Evolutionary conservation across 2,888 invertebrate genomes (phyloP).

Genomic region (Blera fallax): DNA sequence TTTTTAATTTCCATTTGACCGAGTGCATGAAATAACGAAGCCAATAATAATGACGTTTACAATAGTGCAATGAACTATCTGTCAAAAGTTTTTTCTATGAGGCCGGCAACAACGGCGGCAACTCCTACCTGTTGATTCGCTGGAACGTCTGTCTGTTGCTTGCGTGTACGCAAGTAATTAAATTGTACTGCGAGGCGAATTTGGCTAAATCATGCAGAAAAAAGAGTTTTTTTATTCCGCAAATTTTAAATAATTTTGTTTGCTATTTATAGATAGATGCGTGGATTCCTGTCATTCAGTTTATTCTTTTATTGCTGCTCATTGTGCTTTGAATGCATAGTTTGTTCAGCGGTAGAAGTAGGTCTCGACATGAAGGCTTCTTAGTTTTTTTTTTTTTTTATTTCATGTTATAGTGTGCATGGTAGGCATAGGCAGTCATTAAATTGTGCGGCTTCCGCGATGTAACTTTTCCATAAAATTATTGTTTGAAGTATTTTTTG

Average conservation of each 20-base stretch:
- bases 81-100: not conserved
- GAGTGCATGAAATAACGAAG: slow-evolving; percentile 30
- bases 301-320: slow-evolving; percentile 3
- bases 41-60: not conserved
- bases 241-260: not conserved
- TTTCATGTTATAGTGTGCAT: slow-evolving; percentile 11
- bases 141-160: not conserved
- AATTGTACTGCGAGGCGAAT: not conserved
- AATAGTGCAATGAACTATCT: slow-evolving; percentile 37
- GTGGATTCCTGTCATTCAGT: slow-evolving; percentile 8
- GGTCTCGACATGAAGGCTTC: slow-evolving; percentile 30
- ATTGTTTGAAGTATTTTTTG: not conserved
- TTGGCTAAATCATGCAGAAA: slow-evolving; percentile 31
- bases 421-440: not conserved
- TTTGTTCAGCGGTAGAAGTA: slow-evolving; percentile 18
- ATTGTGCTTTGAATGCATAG: not conserved
- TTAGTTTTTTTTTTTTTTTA: not conserved
- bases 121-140: slow-evolving; percentile 19
- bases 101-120: not conserved
- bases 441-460: slow-evolving; percentile 56
- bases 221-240: not conserved
- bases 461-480: slow-evolving; percentile 44
- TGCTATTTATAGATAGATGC: not conserved
- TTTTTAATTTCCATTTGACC: slow-evolving; percentile 50
- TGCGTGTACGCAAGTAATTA: slow-evolving; percentile 28